Evolutionary conservation across 92 coral and sea anemone genomes (phyloP).

Genomic region (Parazoanthus darwini): DNA sequence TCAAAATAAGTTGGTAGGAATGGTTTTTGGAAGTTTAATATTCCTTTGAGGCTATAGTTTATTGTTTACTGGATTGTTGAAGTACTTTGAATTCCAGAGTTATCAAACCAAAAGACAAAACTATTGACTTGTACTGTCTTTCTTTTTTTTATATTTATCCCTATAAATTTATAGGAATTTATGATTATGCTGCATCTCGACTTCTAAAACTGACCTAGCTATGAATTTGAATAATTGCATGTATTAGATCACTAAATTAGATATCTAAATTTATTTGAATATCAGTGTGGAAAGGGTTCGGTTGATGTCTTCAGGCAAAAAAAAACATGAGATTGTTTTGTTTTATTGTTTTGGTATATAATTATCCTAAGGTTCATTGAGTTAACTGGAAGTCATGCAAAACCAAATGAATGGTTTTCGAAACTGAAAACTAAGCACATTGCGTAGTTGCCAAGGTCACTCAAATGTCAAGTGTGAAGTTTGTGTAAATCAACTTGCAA

Average conservation of each 20-base stretch:
- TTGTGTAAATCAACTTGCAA: too few species aligned
- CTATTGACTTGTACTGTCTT: too few species aligned
- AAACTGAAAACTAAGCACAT: not conserved
- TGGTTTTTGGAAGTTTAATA: not conserved
- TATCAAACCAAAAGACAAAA: not conserved
- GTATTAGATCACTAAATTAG: too few species aligned
- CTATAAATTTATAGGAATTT: too few species aligned
- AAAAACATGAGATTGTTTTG: not conserved
- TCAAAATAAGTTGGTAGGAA: not conserved
- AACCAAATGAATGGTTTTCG: not conserved
- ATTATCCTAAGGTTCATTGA: too few species aligned
- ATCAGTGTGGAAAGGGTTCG: not conserved
- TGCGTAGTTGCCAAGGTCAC: not conserved
- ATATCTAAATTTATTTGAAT: too few species aligned
- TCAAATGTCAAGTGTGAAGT: not conserved
- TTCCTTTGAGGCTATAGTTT: not conserved
- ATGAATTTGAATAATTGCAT: too few species aligned
- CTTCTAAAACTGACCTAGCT: too few species aligned
- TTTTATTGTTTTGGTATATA: too few species aligned
- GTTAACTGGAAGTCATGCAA: not conserved
- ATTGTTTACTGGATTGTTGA: conserved; percentile 2
- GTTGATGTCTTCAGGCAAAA: not conserved
- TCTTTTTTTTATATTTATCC: not conserved
- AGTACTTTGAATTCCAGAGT: not conserved
- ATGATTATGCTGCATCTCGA: too few species aligned